Evolutionary conservation across 2,888 invertebrate species (phyloP).

Genomic region (Notodonta dromedarius): DNA sequence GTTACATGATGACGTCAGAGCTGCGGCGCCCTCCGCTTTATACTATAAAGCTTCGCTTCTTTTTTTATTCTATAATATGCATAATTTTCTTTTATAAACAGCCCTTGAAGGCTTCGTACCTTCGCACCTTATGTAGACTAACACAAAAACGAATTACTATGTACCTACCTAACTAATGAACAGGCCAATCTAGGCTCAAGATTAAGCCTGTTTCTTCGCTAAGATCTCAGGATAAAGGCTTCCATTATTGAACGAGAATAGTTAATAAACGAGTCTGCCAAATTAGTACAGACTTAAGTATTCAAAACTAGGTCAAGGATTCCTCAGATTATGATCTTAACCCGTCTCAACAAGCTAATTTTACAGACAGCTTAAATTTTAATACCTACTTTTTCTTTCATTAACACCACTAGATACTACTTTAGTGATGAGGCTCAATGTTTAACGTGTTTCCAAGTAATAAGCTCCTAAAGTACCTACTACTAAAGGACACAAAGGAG

Average conservation of each 20-base stretch:
- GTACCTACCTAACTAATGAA: background rate
- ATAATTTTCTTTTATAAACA: no score
- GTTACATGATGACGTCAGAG: no score
- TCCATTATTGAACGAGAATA: background rate
- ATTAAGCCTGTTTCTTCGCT: background rate
- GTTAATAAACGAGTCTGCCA: background rate
- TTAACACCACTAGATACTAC: background rate
- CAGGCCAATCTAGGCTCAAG: background rate
- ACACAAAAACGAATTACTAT: no score
- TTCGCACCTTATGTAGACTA: no score
- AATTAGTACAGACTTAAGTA: slow-evolving; percentile 1
- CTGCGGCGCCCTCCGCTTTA: no score
- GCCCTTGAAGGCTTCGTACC: no score
- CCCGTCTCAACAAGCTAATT: background rate
- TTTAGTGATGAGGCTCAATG: no score
- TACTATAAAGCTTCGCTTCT: no score
- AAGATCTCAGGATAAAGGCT: slow-evolving; percentile 4
- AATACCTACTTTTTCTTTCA: background rate
- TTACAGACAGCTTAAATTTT: background rate
- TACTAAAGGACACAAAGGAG: no score
- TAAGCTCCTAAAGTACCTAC: no score
- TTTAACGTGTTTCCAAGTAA: no score
- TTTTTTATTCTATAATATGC: no score
- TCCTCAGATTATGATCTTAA: background rate
- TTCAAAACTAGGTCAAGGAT: background rate